Percentiles rank a stretch among this genome's conserved stretches.
These are phyloP conservation scores for Scelioninae gen. 2 DNA, from an alignment of 2,888 invertebrate genomes.

Conservation along the genomic window DNA sequence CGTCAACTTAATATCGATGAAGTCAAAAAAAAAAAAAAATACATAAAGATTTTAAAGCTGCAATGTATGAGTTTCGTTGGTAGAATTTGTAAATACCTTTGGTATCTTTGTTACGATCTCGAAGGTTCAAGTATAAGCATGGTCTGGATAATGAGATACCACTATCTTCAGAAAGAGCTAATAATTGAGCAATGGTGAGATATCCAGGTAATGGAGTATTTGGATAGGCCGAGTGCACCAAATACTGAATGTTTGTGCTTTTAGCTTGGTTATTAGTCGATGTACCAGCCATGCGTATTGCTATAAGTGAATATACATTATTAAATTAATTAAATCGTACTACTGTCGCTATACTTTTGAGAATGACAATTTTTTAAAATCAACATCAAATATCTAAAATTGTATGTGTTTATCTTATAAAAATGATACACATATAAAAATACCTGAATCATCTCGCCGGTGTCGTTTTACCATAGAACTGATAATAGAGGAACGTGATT, in stretches of 20 bases:
- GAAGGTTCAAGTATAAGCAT: conserved; percentile 73
- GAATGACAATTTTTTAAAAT: too few relatives aligned
- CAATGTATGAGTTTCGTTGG: too few relatives aligned
- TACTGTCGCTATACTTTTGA: too few relatives aligned
- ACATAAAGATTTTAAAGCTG: too few relatives aligned
- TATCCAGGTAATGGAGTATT: conserved; percentile 77
- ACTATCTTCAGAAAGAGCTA: conserved; percentile 77
- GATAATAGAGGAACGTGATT: conserved; percentile 69
- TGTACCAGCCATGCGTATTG: conserved; percentile 59
- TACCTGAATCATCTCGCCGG: conserved; percentile 32
- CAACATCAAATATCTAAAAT: neutral
- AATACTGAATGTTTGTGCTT: conserved; percentile 73
- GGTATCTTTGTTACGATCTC: conserved; percentile 70
- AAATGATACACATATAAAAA: too few relatives aligned
- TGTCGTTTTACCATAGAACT: conserved; percentile 36
- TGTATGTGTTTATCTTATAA: too few relatives aligned
- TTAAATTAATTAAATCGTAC: neutral
- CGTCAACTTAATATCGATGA: too few relatives aligned
- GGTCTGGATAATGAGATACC: conserved; percentile 77
- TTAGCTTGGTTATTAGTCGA: conserved; percentile 66
- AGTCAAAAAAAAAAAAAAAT: too few relatives aligned
- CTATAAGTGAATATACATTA: conserved; percentile 38
- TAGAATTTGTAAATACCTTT: too few relatives aligned
- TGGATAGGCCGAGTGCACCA: conserved; percentile 75
- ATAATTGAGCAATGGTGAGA: conserved; percentile 79